phyloP scores from a whole-genome alignment of 2,888 invertebrate genomes.

The Lasius fuliginosus region DNA sequence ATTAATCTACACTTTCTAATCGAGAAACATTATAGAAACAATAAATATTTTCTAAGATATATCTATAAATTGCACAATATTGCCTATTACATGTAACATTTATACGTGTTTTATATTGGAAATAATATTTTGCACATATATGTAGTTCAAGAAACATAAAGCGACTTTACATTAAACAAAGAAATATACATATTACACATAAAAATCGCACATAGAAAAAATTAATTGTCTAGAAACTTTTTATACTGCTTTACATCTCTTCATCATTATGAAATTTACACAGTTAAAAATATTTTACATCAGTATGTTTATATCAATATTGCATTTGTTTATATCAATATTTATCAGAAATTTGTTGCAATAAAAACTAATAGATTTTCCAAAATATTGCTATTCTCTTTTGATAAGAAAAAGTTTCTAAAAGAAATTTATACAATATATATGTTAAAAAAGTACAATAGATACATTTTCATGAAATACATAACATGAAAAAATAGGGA shows the following conservation, averaged over 20 bases:
- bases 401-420: slow-evolving; percentile 32
- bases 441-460: slow-evolving; percentile 43
- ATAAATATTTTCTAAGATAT: slow-evolving; percentile 22
- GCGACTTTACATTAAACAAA: not conserved
- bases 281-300: slow-evolving; percentile 7
- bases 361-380: slow-evolving; percentile 35
- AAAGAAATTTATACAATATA: slow-evolving; percentile 53
- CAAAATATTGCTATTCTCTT: slow-evolving; percentile 33
- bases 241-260: not conserved
- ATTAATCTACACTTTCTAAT: slow-evolving; percentile 4
- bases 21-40: slow-evolving; percentile 16
- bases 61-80: not conserved
- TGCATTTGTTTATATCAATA: slow-evolving; percentile 23
- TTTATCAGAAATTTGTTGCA: slow-evolving; percentile 39
- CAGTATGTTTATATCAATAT: slow-evolving; percentile 31
- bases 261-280: not conserved
- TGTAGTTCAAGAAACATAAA: slow-evolving; percentile 11
- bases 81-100: not conserved
- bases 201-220: not conserved
- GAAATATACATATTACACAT: not conserved
- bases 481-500: not conserved
- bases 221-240: not conserved
- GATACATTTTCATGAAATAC: slow-evolving; percentile 19
- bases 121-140: not conserved
- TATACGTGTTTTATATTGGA: not conserved